Conservation (phyloP, 2,113 vertebrate species). For the Poeciliopsis occidentalis region DNA sequence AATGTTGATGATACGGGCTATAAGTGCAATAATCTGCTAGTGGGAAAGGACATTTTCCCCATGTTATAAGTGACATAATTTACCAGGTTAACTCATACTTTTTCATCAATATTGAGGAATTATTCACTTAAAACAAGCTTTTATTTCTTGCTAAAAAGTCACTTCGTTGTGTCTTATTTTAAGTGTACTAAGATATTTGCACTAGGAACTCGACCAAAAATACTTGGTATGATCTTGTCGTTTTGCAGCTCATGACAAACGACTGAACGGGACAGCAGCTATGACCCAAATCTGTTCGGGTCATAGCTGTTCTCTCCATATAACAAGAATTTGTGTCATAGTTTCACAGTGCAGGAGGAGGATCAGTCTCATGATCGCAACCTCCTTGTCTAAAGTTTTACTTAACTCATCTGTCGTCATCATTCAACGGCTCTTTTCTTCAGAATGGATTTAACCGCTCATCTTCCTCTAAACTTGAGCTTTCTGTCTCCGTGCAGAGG, state of each 20-base stretch:
- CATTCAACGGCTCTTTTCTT: conserved; percentile 49
- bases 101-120: too few relatives aligned
- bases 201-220: too few relatives aligned
- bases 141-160: too few relatives aligned
- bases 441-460: background rate
- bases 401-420: conserved; percentile 63
- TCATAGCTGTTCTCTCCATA: conserved; percentile 48
- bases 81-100: too few relatives aligned
- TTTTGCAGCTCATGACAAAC: background rate
- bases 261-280: background rate
- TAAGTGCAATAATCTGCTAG: too few relatives aligned
- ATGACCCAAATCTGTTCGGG: conserved; percentile 49
- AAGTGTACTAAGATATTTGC: too few relatives aligned
- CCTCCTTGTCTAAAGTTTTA: conserved; percentile 22
- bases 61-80: too few relatives aligned
- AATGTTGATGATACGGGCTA: too few relatives aligned
- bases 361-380: conserved; percentile 20
- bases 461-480: background rate
- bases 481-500: conserved; percentile 80
- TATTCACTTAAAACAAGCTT: too few relatives aligned
- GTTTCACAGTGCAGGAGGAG: conserved; percentile 61
- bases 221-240: too few relatives aligned
- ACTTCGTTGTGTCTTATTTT: too few relatives aligned
- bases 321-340: conserved; percentile 62
- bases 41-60: too few relatives aligned